Conservation (phyloP, 1,140 invertebrate genomes). For the Oppia nitens region DNA sequence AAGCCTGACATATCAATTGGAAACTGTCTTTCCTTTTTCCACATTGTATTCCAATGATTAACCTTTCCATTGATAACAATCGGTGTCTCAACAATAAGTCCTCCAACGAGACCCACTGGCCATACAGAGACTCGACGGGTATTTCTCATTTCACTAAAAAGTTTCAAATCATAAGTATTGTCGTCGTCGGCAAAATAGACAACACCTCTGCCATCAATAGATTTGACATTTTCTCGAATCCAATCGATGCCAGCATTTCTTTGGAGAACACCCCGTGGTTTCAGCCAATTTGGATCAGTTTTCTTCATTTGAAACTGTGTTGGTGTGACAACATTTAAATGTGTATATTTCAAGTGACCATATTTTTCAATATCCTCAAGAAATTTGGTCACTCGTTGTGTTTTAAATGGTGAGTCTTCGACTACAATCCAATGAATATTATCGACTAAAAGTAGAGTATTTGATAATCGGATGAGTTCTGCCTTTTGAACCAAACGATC, state of each 20-base stretch:
- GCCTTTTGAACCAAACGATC: conserved; percentile 77
- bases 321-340: conserved; percentile 56
- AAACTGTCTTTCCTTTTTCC: conserved; percentile 75
- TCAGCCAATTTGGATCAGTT: conserved; percentile 64
- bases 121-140: conserved; percentile 80
- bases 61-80: conserved; percentile 50
- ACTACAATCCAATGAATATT: conserved; percentile 91
- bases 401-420: conserved; percentile 64
- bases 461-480: conserved; percentile 72
- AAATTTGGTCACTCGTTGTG: conserved; percentile 58
- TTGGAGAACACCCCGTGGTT: conserved; percentile 85
- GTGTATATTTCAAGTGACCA: conserved; percentile 35
- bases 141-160: conserved; percentile 76
- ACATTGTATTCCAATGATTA: conserved; percentile 49
- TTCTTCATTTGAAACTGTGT: conserved; percentile 43
- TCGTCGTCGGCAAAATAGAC: conserved; percentile 99
- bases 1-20: conserved; percentile 98
- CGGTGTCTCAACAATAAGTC: conserved; percentile 60
- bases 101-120: conserved; percentile 90
- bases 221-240: conserved; percentile 48
- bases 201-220: conserved; percentile 46
- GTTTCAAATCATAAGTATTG: conserved; percentile 73
- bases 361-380: conserved; percentile 43
- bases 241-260: conserved; percentile 74
- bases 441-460: conserved; percentile 68